Base-by-base conservation (phyloP, 2,113 vertebrate species). In the Emydocephalus ijimae region DNA sequence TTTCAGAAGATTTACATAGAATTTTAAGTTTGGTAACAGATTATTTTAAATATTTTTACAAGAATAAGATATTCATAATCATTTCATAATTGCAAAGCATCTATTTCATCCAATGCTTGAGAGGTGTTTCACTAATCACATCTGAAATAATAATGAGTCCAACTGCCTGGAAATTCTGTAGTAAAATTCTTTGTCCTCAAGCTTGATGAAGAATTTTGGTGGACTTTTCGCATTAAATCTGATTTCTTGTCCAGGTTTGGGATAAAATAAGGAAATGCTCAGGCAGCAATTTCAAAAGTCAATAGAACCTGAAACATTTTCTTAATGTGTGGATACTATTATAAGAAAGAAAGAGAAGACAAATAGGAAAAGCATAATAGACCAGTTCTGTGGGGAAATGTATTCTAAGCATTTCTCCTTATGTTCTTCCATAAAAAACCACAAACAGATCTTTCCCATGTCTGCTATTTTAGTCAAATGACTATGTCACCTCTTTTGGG, bases 391-490 rank as follows among this genome's bases (percentile, higher is more conserved):
- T 50, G 48, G 26, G 3, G 18, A 64, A 56, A 86, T 12, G 10
- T 15, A 59, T 86, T 64, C 57, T 39, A 87, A 90, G 57, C 20
- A 24, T 86, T 61, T 56, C 4, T 14, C 14, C 45, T 1, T 85
- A 87, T 90, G 87, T 89, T 81, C 50, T 34, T 90, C 45, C 85
- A 11, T 61, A 23, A 90, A n/a, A 90, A 8, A 34, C 52, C 6
- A 14, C 64, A 90, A 94, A 85, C 90, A n/a, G 56, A 34, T 56
- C 26, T 88, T 88, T 89, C 39, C 85, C 93, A 74, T 93, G 24
- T 48, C 64, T 88, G 45, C 92, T 69, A 57, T 91, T 90, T 74
- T 20, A 56, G n/a, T 90, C 92, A 90, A 90, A 90, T n/a, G n/a
- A 8, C 43, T 90, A 57, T 23, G 23, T 87, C 86, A 34, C 74